Base-by-base conservation (phyloP, 2,888 invertebrate species). In the Patella pellucida region DNA sequence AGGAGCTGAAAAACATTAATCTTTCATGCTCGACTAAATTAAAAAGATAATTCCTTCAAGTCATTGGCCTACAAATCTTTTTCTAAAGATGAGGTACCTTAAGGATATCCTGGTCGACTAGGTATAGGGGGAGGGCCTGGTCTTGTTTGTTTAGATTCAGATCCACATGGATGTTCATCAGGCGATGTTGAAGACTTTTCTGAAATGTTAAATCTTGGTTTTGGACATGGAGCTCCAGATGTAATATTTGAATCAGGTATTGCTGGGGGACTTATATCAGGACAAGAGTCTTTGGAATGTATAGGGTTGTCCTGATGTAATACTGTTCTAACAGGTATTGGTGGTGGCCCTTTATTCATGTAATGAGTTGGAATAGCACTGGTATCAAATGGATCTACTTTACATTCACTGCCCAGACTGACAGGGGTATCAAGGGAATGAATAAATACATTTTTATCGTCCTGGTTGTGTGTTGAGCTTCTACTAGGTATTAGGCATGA, bases 331-430 rank as follows among this genome's bases (percentile, higher is more conserved):
- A 67, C 23, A 52, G 75, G 75, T 73, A 68, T 72, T 54, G 69
- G 76, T 68, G 56, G 74, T n/a, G 73, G 79, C 51, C 50, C 56
- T n/a, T 50, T 71, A 31, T 72, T 72, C 27, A 78, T 71, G 68
- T 83, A 76, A n/a, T 78, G 72, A 23, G 77, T 76, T n/a, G 78
- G 76, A 51, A 83, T 52, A 74, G 72, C 77, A 77, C 84, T 83
- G 7, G 84, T 83, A 72, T 84, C 83, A 81, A 86, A 86, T 12
- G 86, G 85, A 76, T 85, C 85, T 41, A 41, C 41, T 41, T 41
- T 7, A 41, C 9, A 5, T 41, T 41, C 23, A 3, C 62, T 62
- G 62, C 12, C 19, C 3, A 7, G 16, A 7, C 31, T 27, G 3
- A 31, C 12, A 14, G 56, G 14, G 51, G 69, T 52, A 62, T 50